These are phyloP conservation scores for Pristionchus exspectatus DNA, from an alignment of 2,888 invertebrate species.

Conservation along the genomic window DNA sequence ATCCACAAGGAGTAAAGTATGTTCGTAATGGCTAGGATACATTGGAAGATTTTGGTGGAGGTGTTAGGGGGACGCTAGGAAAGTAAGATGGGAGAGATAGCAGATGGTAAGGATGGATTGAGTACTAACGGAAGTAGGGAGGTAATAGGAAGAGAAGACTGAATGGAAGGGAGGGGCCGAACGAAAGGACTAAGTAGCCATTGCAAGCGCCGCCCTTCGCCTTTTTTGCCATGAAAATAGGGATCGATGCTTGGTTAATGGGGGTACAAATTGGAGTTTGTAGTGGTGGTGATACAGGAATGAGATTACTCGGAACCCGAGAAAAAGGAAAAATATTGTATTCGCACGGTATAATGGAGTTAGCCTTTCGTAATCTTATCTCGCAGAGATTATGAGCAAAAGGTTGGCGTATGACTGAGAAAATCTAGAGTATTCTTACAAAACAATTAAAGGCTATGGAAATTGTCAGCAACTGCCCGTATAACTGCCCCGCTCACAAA, in stretches of 20 bases:
- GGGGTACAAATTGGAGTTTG: conserved; percentile 5
- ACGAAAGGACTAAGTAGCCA: not conserved
- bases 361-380: not conserved
- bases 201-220: not conserved
- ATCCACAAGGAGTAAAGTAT: not conserved
- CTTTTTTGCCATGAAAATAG: not conserved
- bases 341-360: not conserved
- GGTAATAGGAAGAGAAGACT: not conserved
- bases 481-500: too few species aligned
- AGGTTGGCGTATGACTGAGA: not conserved
- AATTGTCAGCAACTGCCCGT: not conserved
- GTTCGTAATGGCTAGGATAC: too few species aligned
- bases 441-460: not conserved
- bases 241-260: not conserved
- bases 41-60: too few species aligned
- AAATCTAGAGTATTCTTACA: not conserved
- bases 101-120: too few species aligned
- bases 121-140: too few species aligned
- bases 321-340: not conserved
- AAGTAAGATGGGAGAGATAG: too few species aligned
- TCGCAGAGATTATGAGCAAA: not conserved
- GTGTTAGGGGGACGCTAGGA: too few species aligned
- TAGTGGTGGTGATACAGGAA: not conserved
- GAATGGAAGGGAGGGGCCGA: not conserved
- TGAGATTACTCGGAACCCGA: not conserved